phyloP scores from a whole-genome alignment of 2,113 vertebrate species.

The Helogale parvula region DNA sequence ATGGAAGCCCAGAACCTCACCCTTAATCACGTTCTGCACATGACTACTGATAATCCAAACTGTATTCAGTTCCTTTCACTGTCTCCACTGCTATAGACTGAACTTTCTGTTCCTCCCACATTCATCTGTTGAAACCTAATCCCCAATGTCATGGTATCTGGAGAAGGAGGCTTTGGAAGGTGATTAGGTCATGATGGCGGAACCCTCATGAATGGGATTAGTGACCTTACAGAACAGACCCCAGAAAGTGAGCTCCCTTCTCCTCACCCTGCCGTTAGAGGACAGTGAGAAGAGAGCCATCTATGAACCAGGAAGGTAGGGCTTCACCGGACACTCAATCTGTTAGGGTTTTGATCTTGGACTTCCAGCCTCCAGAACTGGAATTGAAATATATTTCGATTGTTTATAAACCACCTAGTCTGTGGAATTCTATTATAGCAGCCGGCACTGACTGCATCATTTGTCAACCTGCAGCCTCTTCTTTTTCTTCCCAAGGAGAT shows the following conservation, averaged over 20 bases:
- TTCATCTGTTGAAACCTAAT: neutral
- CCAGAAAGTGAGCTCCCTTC: neutral
- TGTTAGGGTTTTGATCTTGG: neutral
- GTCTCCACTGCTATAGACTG: neutral
- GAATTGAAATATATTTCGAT: neutral
- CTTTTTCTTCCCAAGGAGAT: neutral
- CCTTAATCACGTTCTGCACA: neutral
- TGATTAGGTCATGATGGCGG: neutral
- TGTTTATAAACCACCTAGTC: neutral
- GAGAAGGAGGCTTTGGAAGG: neutral
- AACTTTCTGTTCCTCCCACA: neutral
- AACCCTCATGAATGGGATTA: neutral
- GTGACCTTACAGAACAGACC: neutral
- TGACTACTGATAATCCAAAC: neutral
- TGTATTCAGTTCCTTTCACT: neutral
- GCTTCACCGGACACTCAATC: neutral
- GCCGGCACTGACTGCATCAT: neutral
- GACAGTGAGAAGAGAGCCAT: neutral
- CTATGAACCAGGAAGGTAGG: neutral
- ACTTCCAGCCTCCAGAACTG: neutral
- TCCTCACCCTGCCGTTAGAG: neutral
- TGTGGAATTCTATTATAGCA: neutral
- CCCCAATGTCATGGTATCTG: neutral
- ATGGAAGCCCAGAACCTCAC: neutral
- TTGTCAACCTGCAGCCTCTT: neutral